Evolutionary conservation across 1,140 invertebrate genomes (phyloP), one percentile per base, ranked within the genome.

Genomic region (Leptinotarsa texana): DNA sequence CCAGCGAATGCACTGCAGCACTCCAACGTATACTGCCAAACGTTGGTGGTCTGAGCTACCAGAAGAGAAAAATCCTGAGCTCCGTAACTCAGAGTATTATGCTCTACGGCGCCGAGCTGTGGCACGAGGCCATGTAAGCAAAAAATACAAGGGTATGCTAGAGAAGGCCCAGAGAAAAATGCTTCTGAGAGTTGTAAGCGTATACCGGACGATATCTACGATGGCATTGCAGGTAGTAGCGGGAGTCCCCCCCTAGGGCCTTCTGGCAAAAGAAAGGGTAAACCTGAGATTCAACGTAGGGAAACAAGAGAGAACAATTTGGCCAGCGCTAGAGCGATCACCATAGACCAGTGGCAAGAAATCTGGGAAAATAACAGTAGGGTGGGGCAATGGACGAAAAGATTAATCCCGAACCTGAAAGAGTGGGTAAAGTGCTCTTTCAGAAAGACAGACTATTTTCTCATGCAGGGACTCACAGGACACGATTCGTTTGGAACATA

Each of bases 161-260:
- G 18, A 13, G 5, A 57, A 22, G 42, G n/a, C 42, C 15, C 79
- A 79, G 49, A 48, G 79, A 48, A 72, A 51, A 21, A 48, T 49
- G 13, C 27, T 63, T 4, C 21, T 79, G 18, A 63, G 78, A 42
- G 74, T 79, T 4, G 66, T 48, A 3, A 67, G 67, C n/a, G 75
- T 74, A 13, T 81, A 81, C 69, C 65, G 79, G n/a, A 81, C 80
- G 21, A 69, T 78, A 8, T 80, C 80, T 1, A 51, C 49, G 48
- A 74, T 65, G 62, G 77, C 79, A 13, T 42, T 71, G n/a, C 69
- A 75, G 15, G 78, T 81, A 3, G 47, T 82, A 13, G 70, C 75
- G 18, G 72, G 76, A n/a, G 2, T 27, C 1, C 8, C 33, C 33
- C 33, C 6, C 6, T 8, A 8, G 8, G 11, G 33, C 8, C 33